Percentiles rank a stretch among this genome's conserved stretches.
These are phyloP conservation scores for Galago senegalensis DNA, from an alignment of 2,797 vertebrate species.

Conservation along the genomic window DNA sequence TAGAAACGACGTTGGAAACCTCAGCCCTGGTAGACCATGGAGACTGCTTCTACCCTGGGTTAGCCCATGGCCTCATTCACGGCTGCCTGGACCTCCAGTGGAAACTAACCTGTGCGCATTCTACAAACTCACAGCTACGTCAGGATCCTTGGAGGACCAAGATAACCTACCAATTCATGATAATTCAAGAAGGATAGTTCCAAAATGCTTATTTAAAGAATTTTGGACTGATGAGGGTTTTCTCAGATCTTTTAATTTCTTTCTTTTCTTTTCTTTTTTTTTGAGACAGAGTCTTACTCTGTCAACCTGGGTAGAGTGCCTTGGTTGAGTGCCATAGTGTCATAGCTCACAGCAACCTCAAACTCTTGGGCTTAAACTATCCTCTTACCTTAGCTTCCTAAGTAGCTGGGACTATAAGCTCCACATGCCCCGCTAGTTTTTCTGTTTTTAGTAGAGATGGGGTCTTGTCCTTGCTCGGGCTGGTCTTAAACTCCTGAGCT, in stretches of 20 bases:
- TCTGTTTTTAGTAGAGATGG: too few relatives aligned
- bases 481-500: too few relatives aligned
- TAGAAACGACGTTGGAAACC: neutral
- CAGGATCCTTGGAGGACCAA: neutral
- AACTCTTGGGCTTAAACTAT: too few relatives aligned
- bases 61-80: neutral
- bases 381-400: too few relatives aligned
- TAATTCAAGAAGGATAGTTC: neutral
- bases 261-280: neutral
- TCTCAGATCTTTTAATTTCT: neutral
- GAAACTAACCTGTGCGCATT: neutral
- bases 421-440: too few relatives aligned
- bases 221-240: neutral
- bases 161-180: neutral
- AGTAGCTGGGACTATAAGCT: too few relatives aligned
- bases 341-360: too few relatives aligned
- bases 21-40: neutral
- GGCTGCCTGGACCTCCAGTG: neutral
- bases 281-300: too few relatives aligned
- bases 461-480: too few relatives aligned
- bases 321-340: too few relatives aligned
- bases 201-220: neutral
- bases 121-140: neutral
- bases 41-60: neutral
- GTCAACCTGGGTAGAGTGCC: too few relatives aligned